phyloP scores from a whole-genome alignment of 2,888 invertebrate genomes.

The Drosophila barbarae region DNA sequence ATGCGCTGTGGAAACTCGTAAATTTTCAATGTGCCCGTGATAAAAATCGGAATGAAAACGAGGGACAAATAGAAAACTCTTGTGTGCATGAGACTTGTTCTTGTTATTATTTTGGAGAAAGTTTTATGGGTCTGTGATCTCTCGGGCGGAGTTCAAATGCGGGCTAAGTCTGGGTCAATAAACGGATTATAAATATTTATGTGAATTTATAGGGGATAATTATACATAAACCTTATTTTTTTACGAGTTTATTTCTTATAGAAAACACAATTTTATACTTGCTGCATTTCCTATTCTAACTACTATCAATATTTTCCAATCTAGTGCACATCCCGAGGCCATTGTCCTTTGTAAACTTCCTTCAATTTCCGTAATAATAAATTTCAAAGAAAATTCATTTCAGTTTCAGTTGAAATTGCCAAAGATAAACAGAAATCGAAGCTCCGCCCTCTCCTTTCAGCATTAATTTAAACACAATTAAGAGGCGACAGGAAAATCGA shows the following conservation, averaged over 20 bases:
- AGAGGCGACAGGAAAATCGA: conserved; percentile 34
- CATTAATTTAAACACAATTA: conserved; percentile 44
- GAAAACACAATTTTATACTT: background rate
- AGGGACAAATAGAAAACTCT: conserved; percentile 38
- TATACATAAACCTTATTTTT: background rate
- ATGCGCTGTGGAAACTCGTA: conserved; percentile 52
- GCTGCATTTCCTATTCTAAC: too few species aligned
- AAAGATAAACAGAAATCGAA: conserved; percentile 40
- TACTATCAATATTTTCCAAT: background rate
- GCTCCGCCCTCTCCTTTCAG: conserved; percentile 1
- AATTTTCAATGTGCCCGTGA: conserved; percentile 56
- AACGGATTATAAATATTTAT: conserved; percentile 35
- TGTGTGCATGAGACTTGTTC: background rate
- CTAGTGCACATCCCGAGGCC: background rate
- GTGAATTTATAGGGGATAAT: background rate
- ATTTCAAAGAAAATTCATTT: conserved; percentile 29
- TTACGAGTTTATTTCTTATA: background rate
- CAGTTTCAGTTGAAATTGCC: conserved; percentile 19
- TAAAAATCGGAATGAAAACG: conserved; percentile 51
- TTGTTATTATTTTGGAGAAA: conserved; percentile 14
- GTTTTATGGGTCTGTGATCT: conserved; percentile 19
- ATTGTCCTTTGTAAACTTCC: background rate
- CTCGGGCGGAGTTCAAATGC: background rate
- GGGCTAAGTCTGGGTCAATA: conserved; percentile 16
- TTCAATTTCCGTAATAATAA: conserved; percentile 29